Base-by-base conservation (phyloP, 1,140 invertebrate genomes). In the Heliconius hermathena region DNA sequence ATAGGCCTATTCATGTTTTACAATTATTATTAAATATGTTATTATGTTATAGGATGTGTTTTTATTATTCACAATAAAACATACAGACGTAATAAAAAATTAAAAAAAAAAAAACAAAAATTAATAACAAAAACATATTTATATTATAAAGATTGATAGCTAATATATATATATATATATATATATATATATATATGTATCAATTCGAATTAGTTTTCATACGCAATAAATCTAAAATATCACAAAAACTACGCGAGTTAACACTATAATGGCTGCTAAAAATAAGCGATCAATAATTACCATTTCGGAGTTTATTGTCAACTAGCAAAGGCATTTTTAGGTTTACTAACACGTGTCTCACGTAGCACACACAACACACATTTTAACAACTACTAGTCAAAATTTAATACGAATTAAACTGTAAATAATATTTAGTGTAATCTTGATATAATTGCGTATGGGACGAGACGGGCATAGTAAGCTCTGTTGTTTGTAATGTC, bases 211-310 rank as follows among this genome's bases (percentile, higher is more conserved):
- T 66, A 11, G n/a, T 29, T 26, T 66, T 66, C 6, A 29, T 66
- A 66, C n/a, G 0, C 22, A 66, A 16, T 41, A 13, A 73, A n/a
- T 22, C 41, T 29, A 18, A 4, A 38, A 26, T 11, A 29, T 29
- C 29, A 73, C 36, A 73, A 73, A 46, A 8, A 71, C 11, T 22
- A 4, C 26, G 11, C 13, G 13, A 26, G 60, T 38, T 38, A 72
- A 72, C 46, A 52, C 78, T 83, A 36, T 36, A 90, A 93, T 93
- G 91, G 93, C 91, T 81, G 87, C 88, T 73, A 84, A 75, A 85
- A n/a, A 66, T 26, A 79, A 83, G 81, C 84, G 88, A 94, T 94
- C 92, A 85, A 94, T 94, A 93, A 88, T 94, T 94, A 94, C 93
- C 93, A 90, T 90, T 93, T 89, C 86, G 89, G 79, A 84, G 89